Base-by-base conservation (phyloP, 2,888 invertebrate species). In the Kuschelorhynchus macadamiae region DNA sequence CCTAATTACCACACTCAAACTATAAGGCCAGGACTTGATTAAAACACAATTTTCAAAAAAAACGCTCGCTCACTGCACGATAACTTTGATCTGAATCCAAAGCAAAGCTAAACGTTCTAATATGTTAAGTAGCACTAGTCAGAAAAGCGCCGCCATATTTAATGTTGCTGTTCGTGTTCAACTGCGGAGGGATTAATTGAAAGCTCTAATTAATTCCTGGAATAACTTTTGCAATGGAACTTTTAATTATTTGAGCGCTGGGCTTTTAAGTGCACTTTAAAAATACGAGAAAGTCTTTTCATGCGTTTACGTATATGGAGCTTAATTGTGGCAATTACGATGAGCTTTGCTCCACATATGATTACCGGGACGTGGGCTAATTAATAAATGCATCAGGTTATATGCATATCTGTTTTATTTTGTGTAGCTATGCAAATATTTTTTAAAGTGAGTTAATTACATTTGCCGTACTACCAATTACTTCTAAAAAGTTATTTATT, bases 131-230 rank as follows among this genome's bases (percentile, higher is more conserved):
- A 36, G 61, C 57, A 65, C 44, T 49, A 70, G 70, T 57, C 49
- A 25, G 50, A 71, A 52, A 59, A 64, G 66, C 69, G 17, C 62
- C 60, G 64, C 67, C 64, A 47, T 60, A 60, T 65, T 61, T 67
- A 64, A 52, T 66, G 63, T 61, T 70, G 66, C 61, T 67, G 70
- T 74, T 71, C 72, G 71, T 67, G 72, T 63, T 70, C 70, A 70
- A 66, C 64, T 65, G 61, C 73, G 57, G 69, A 66, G 72, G 69
- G 73, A 75, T 73, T 75, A 75, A 76, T 74, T 76, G 71, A 75
- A 73, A 73, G 73, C 70, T 70, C 72, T 74, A 73, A 76, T 75
- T 76, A 76, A 75, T 76, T 75, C 70, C 74, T 70, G 69, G 69
- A 72, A 74, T 74, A 74, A 74, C 74, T 75, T 71, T 70, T 60